Percentiles rank a stretch among this genome's conserved stretches.
These are phyloP conservation scores for Coryphaenoides rupestris DNA, from an alignment of 2,113 vertebrate genomes.

Conservation along the genomic window DNA sequence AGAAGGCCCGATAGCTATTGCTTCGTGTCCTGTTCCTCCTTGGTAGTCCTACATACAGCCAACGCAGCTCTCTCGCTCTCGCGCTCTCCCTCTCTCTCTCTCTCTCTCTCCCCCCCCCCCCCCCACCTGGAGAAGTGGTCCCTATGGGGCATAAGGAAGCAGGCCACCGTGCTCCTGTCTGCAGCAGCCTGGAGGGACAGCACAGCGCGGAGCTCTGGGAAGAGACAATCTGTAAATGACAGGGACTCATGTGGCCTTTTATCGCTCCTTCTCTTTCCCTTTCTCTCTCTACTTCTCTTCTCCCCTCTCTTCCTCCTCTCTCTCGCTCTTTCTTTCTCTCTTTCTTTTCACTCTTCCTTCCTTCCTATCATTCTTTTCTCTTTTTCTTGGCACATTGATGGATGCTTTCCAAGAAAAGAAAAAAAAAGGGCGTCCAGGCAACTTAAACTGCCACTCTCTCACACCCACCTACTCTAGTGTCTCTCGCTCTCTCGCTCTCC, in stretches of 20 bases:
- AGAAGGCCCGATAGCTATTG: no score
- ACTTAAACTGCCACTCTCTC: constrained; percentile 20
- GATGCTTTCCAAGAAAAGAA: constrained; percentile 34
- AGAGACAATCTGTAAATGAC: constrained; percentile 48
- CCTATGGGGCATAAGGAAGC: constrained; percentile 36
- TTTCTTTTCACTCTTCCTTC: background rate
- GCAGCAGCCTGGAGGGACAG: constrained; percentile 23
- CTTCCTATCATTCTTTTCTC: no score
- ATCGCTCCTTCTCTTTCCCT: background rate
- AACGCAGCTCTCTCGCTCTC: no score
- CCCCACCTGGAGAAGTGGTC: constrained; percentile 8
- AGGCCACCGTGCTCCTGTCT: constrained; percentile 10
- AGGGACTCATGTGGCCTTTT: constrained; percentile 37
- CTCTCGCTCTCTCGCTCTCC: no score
- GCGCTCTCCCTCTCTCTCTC: no score
- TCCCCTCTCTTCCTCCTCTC: no score
- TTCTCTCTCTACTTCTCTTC: no score
- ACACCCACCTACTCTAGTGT: constrained; percentile 9
- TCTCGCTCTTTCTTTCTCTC: background rate
- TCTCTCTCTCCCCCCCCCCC: no score
- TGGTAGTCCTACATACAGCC: no score
- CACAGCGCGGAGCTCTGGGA: constrained; percentile 39
- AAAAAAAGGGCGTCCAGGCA: constrained; percentile 27
- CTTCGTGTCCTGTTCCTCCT: no score
- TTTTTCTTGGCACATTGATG: background rate